These are phyloP conservation scores for Allolobophora icterica DNA, from an alignment of 2,888 invertebrate species.

Conservation along the genomic window DNA sequence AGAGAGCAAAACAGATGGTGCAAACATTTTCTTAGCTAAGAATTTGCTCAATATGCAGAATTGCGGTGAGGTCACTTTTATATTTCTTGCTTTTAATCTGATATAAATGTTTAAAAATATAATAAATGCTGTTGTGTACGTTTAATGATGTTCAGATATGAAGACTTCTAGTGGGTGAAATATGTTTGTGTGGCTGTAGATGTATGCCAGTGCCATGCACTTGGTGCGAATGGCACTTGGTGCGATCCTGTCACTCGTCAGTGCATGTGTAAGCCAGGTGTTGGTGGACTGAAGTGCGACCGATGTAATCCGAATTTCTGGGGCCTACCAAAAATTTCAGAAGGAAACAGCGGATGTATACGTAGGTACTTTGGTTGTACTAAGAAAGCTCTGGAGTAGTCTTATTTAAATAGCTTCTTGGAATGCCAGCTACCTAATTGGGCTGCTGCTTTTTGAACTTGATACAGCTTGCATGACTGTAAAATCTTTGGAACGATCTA, in stretches of 20 bases:
- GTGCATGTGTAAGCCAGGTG: slow-evolving; percentile 86
- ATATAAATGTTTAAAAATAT: not conserved
- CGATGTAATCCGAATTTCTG: slow-evolving; percentile 85
- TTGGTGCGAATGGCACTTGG: slow-evolving; percentile 76
- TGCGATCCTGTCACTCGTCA: slow-evolving; percentile 79
- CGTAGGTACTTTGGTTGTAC: slow-evolving; percentile 41
- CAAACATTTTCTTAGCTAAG: no score
- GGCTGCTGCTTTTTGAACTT: not conserved
- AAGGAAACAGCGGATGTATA: slow-evolving; percentile 66
- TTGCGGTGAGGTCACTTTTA: no score
- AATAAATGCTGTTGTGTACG: not conserved
- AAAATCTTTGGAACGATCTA: not conserved
- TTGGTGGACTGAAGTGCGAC: slow-evolving; percentile 84
- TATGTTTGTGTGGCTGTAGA: slow-evolving; percentile 33
- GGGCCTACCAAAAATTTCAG: slow-evolving; percentile 74
- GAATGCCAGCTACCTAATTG: not conserved
- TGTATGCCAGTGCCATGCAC: slow-evolving; percentile 79
- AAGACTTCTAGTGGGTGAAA: not conserved
- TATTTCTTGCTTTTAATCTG: not conserved
- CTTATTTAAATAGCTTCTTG: not conserved
- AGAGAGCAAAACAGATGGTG: no score
- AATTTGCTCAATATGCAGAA: no score
- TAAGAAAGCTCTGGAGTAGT: not conserved
- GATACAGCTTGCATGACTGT: not conserved
- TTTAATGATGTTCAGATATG: not conserved